Evolutionary conservation across 2,113 vertebrate genomes (phyloP), one percentile per base, ranked within the genome.

Genomic region (Pteronura brasiliensis): DNA sequence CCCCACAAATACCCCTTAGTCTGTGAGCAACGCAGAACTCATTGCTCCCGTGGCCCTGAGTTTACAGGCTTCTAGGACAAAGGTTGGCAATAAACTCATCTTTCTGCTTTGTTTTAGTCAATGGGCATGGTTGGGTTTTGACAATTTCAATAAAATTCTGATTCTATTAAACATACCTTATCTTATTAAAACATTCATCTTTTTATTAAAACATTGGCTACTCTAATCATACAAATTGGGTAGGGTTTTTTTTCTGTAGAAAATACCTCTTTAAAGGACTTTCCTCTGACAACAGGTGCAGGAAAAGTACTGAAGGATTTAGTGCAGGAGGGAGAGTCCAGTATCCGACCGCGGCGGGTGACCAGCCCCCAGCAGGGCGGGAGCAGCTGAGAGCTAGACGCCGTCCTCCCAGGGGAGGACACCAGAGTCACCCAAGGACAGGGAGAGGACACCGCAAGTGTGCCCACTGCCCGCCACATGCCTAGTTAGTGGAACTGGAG

Each of bases 381-480:
- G 72, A 69, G 80, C 89, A 14, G 42, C 86, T 47, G 67, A 87
- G 34, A 36, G 6, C 49, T 76, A 42, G 95, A 63, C 21, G 74
- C 67, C 27, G 3, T 18, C 14, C 4, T 0, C 36, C 23, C 11
- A 52, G 61, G 42, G 8, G 2, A 74, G 63, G 93, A 42, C 9
- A 9, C 6, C 0, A 0, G n/a, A 20, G 52, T 23, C 59, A 15
- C 65, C 42, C 49, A 61, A 82, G 74, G 85, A 88, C 49, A 4
- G n/a, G 55, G n/a, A 59, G 47, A 42, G 59, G 67, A 29, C 67
- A 23, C 1, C 0, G 6, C 23, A 11, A 17, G 25, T 0, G 7
- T 34, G 18, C 34, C 67, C 7, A 0, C 79, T 25, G 31, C 29
- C 13, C 71, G 1, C 10, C 0, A 0, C 0, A 3, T 13, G 5